These are phyloP conservation scores for Heteronetta atricapilla DNA, from an alignment of 2,113 vertebrate species.

Conservation along the genomic window DNA sequence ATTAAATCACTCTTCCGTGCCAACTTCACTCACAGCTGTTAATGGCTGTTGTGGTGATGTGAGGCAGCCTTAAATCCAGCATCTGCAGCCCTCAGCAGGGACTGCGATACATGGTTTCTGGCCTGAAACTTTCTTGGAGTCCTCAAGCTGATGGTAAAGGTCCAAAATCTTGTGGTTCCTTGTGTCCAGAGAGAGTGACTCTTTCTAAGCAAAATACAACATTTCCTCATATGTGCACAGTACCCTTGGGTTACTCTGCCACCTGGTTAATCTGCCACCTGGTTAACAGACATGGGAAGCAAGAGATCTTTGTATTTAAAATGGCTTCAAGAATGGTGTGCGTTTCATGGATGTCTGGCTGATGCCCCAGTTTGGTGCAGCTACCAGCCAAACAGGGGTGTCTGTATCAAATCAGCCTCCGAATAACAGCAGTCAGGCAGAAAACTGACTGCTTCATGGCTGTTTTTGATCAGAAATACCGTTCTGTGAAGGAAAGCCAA, in stretches of 20 bases:
- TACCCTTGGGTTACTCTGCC: background rate
- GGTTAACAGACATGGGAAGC: background rate
- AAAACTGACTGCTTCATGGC: background rate
- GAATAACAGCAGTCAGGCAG: background rate
- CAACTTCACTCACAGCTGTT: background rate
- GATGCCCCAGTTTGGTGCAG: background rate
- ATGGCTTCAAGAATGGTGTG: background rate
- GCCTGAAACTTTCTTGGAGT: background rate
- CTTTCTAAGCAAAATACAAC: background rate
- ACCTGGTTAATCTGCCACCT: background rate
- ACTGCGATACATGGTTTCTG: background rate
- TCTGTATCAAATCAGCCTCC: background rate
- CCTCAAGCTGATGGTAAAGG: background rate
- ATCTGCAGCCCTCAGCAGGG: background rate
- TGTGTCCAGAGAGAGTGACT: background rate
- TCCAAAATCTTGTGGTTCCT: background rate
- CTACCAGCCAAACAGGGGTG: background rate
- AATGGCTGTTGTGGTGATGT: background rate
- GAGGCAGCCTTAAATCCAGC: background rate
- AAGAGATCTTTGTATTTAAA: background rate
- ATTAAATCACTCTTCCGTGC: background rate
- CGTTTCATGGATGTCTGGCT: background rate
- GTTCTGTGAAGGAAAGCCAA: background rate
- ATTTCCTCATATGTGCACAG: background rate
- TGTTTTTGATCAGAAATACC: background rate